These are phyloP conservation scores for Calliscelio sp. DNA, from an alignment of 2,888 invertebrate genomes.

Conservation along the genomic window DNA sequence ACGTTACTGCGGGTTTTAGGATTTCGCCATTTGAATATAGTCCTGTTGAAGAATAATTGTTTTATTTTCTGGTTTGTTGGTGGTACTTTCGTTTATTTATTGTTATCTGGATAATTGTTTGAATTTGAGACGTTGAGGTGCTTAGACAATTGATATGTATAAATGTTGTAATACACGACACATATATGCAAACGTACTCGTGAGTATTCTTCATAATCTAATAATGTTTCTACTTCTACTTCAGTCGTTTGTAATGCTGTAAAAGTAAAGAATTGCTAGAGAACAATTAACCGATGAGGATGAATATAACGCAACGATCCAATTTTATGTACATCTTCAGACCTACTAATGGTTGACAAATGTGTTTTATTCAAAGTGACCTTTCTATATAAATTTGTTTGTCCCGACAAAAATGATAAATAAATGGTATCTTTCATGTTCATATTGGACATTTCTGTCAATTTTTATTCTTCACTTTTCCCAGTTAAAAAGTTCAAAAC, in stretches of 20 bases:
- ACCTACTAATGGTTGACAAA: conserved; percentile 81
- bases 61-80: conserved; percentile 17
- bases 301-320: conserved; percentile 75
- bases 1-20: conserved; percentile 2
- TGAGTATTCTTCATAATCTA: conserved; percentile 69
- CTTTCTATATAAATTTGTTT: conserved; percentile 85
- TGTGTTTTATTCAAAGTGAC: conserved; percentile 85
- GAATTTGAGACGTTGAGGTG: conserved; percentile 56
- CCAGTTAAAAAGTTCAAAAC: no score
- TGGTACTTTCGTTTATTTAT: conserved; percentile 4
- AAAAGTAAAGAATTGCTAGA: conserved; percentile 74
- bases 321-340: conserved; percentile 81
- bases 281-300: conserved; percentile 65
- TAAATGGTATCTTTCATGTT: conserved; percentile 85
- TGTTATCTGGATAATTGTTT: not conserved
- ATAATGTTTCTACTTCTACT: conserved; percentile 74
- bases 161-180: conserved; percentile 60
- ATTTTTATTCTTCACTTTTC: no score
- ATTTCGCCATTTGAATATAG: conserved; percentile 10
- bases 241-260: conserved; percentile 76
- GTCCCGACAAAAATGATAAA: conserved; percentile 82
- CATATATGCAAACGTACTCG: conserved; percentile 63
- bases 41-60: conserved; percentile 15
- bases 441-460: conserved; percentile 71
- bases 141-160: conserved; percentile 69